Percentiles rank a stretch among this genome's conserved stretches.
phyloP scores from a whole-genome alignment of 2,888 invertebrate species.

The Limnephilus auricula region DNA sequence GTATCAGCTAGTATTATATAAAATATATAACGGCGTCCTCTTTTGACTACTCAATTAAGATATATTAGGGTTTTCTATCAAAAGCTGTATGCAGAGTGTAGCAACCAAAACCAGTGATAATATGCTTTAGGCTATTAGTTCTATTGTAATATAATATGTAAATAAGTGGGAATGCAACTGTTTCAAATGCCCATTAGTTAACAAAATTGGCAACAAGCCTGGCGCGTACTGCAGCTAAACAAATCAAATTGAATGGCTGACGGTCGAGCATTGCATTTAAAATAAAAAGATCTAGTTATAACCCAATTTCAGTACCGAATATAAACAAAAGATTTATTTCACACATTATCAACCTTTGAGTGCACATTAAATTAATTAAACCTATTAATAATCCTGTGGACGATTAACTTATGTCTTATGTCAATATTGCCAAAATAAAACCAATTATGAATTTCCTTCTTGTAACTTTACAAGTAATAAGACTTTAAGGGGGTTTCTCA shows the following conservation, averaged over 20 bases:
- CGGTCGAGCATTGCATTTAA: neutral
- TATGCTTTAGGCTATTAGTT: neutral
- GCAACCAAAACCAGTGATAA: neutral
- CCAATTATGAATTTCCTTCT: no score
- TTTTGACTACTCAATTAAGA: no score
- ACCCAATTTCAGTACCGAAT: neutral
- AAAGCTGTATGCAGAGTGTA: neutral
- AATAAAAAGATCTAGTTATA: neutral
- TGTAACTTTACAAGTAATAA: no score
- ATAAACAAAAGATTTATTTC: neutral
- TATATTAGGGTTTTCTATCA: no score
- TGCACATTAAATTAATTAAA: neutral
- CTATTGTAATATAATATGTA: neutral
- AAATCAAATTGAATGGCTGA: neutral
- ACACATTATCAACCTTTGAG: neutral
- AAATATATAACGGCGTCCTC: no score
- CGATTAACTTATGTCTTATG: neutral
- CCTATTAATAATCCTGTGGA: neutral
- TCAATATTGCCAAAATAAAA: no score
- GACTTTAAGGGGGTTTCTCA: no score
- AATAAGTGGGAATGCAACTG: neutral
- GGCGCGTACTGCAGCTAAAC: neutral
- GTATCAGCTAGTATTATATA: no score
- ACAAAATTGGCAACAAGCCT: neutral
- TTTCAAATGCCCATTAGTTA: neutral